Evolutionary conservation across 1,140 invertebrate species (phyloP), one percentile per base, ranked within the genome.

Genomic region (Drosophila repleta): DNA sequence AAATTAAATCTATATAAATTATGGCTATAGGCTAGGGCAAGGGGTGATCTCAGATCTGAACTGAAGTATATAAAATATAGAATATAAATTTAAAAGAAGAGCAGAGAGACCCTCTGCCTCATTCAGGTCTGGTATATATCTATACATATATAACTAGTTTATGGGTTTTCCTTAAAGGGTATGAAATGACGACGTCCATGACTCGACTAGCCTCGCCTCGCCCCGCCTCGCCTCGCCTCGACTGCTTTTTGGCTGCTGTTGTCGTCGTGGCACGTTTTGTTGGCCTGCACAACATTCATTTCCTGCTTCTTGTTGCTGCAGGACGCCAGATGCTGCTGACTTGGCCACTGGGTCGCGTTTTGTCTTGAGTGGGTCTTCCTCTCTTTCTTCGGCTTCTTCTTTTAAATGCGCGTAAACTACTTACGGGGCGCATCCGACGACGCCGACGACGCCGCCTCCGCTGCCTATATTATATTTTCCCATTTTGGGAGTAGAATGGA

Each of bases 361-460:
- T 51, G 61, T 56, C 32, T 58, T 60, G 35, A 55, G 46, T 57
- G 21, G 49, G 39, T 43, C 51, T 67, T 51, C 61, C 51, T 81
- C 81, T 87, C n/a, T 17, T 41, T 41, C 39, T 41, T 41, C 39
- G 13, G 39, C 39, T 41, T 41, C n/a, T 43, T 60, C 67, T 57
- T 82, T 88, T 88, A 76, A 87, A 83, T 88, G 83, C 75, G 76
- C 79, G 75, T 87, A 87, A 87, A 87, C 83, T 87, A 88, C 83
- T 87, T 88, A 88, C 58, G 52, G 67, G 48, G 39, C 55, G 62
- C 83, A 73, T 77, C 74, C 65, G 68, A 49, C 63, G 20, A 56
- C 63, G 70, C 20, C 46, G 11, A 37, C 8, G 43, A 21, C 46
- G 56, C 46, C 37, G 43, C 13, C 48, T 29, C 48, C 18, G 35